Percentiles rank a stretch among this genome's conserved stretches.
phyloP scores from a whole-genome alignment of 2,797 vertebrate genomes.

The Lepilemur septentrionalis region DNA sequence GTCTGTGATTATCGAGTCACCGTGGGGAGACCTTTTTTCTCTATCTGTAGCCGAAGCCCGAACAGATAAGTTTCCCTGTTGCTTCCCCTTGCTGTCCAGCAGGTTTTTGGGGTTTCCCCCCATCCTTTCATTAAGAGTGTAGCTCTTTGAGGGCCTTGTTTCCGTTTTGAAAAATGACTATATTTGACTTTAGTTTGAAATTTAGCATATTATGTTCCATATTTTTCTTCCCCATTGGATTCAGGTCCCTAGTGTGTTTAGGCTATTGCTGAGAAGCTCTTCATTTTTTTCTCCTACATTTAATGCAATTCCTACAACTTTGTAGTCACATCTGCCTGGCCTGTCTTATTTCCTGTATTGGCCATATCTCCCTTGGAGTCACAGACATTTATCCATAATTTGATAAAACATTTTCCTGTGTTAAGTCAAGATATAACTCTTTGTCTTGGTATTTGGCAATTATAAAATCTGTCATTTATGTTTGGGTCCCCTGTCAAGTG shows the following conservation, averaged over 20 bases:
- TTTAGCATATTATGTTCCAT: neutral
- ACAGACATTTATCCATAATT: neutral
- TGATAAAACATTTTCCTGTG: neutral
- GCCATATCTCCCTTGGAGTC: neutral
- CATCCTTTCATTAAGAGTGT: neutral
- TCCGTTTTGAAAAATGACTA: neutral
- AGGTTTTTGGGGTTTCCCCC: neutral
- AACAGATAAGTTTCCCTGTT: neutral
- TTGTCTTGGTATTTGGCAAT: neutral
- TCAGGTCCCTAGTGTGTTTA: neutral
- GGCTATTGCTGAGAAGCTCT: neutral
- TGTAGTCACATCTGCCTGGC: neutral
- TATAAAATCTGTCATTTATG: neutral
- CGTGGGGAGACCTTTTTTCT: neutral
- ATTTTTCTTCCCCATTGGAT: neutral
- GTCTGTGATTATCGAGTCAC: neutral
- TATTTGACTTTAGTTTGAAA: neutral
- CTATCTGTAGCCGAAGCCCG: neutral
- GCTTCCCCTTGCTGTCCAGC: neutral
- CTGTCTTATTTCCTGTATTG: neutral
- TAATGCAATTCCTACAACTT: neutral
- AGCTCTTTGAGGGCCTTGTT: neutral
- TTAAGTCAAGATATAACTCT: neutral
- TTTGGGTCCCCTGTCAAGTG: neutral
- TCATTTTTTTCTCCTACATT: neutral